Evolutionary conservation across 2,888 invertebrate genomes (phyloP), one percentile per base, ranked within the genome.

Genomic region (Synanthedon vespiformis): DNA sequence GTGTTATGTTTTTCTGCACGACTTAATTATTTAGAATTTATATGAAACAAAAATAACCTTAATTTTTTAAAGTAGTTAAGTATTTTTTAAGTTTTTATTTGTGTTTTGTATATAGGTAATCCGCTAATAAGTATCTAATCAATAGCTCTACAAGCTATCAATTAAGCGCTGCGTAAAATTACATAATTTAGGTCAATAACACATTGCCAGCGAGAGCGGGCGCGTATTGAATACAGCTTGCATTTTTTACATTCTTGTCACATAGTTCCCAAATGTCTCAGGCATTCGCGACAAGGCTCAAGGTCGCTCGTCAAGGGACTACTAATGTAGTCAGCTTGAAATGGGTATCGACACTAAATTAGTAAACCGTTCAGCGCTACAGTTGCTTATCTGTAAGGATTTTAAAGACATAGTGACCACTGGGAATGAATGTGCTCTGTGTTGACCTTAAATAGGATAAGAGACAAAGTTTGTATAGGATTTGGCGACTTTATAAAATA

Each of bases 141-240:
- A 40, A 13, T 16, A 52, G 40, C 14, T 8, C 22, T 48, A 2
- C 40, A 18, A 52, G 49, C 14, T 49, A 10, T 14, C 52, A 52
- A 52, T 40, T 52, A 49, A 48, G 48, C 44, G 13, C 6, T 56
- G 63, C 67, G 70, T 70, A 67, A 63, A 68, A 63, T 82, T 82
- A 70, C 80, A 70, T 72, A 77, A 81, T 78, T 70, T 62, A 62
- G 81, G 83, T 81, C 83, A 82, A 78, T 82, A 80, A 64, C 81
- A 71, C 63, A 61, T 56, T 64, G 67, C 63, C 60, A 60, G 65
- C 59, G 60, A 54, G 16, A 55, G 49, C 53, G 58, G 53, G 59
- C 64, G 64, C 69, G 69, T 63, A 67, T 61, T 58, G 67, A 65
- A 69, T 70, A 69, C 72, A 61, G 14, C 51, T 51, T 41, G 47